These are phyloP conservation scores for Nyleta sp. DNA, from an alignment of 2,888 invertebrate species.

Conservation along the genomic window DNA sequence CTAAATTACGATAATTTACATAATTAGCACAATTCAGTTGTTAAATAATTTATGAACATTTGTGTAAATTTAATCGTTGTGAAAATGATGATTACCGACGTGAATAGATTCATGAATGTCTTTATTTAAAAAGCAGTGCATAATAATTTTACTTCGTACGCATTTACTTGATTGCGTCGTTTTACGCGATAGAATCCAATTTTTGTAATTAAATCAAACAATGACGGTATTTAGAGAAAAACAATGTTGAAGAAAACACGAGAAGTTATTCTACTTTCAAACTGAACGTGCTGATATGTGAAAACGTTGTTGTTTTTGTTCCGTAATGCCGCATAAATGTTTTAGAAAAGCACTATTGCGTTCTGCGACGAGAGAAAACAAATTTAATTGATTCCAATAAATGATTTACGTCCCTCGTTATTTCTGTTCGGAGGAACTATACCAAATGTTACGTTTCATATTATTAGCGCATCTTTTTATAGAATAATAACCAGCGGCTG, in stretches of 20 bases:
- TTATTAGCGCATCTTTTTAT: no score
- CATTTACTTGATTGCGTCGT: no score
- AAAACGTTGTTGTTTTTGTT: conserved; percentile 25
- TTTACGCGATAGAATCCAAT: not conserved
- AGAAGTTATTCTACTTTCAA: conserved; percentile 52
- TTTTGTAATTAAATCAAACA: not conserved
- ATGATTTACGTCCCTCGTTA: not conserved
- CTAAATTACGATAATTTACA: no score
- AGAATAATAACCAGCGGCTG: not conserved
- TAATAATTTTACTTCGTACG: no score
- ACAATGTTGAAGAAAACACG: conserved; percentile 23
- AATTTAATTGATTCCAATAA: not conserved
- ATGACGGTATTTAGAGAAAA: not conserved
- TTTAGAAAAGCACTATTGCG: conserved; percentile 20
- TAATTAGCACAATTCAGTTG: no score
- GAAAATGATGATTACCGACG: no score
- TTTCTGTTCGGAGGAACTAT: no score
- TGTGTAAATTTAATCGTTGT: no score
- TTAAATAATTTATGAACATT: no score
- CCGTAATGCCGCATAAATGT: conserved; percentile 21
- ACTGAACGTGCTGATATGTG: conserved; percentile 36
- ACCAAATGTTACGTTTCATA: no score
- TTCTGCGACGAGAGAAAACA: conserved; percentile 7
- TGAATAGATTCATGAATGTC: no score
- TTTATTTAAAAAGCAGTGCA: no score